phyloP scores from a whole-genome alignment of 2,113 vertebrate genomes.

The Sinocyclocheilus rhinocerous region DNA sequence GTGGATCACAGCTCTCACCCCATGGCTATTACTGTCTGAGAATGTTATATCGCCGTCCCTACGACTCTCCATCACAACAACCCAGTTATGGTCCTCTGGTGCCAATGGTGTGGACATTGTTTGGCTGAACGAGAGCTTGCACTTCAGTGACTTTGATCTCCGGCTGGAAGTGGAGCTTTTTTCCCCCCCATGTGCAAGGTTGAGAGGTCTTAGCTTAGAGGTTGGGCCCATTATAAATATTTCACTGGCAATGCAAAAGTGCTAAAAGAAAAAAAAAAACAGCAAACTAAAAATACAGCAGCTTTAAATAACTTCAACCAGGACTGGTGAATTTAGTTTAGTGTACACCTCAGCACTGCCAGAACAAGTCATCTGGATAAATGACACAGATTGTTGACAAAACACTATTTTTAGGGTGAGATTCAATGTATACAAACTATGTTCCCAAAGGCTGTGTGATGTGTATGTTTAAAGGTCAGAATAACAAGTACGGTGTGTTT shows the following conservation, averaged over 20 bases:
- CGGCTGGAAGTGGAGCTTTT: conserved; percentile 47
- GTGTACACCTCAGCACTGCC: conserved; percentile 28
- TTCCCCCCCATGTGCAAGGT: conserved; percentile 39
- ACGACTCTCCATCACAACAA: conserved; percentile 60
- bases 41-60: conserved; percentile 58
- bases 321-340: conserved; percentile 43
- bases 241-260: conserved; percentile 42
- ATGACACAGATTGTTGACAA: conserved; percentile 30
- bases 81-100: conserved; percentile 42
- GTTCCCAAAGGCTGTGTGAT: conserved; percentile 23
- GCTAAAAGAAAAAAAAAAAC: conserved; percentile 16
- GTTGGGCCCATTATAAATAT: conserved; percentile 39
- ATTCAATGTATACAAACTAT: conserved; percentile 37
- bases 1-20: conserved; percentile 58
- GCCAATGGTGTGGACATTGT: conserved; percentile 57
- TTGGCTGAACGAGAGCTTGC: conserved; percentile 58
- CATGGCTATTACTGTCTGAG: conserved; percentile 65
- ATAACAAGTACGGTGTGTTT: conserved; percentile 25
- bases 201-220: conserved; percentile 44
- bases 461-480: conserved; percentile 15
- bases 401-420: conserved; percentile 35
- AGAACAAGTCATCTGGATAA: conserved; percentile 32
- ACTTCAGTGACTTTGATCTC: conserved; percentile 52
- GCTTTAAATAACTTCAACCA: conserved; percentile 56
- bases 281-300: conserved; percentile 49